Conservation (phyloP, 2,888 invertebrate species). For the Lasioglossum leucozonium region DNA sequence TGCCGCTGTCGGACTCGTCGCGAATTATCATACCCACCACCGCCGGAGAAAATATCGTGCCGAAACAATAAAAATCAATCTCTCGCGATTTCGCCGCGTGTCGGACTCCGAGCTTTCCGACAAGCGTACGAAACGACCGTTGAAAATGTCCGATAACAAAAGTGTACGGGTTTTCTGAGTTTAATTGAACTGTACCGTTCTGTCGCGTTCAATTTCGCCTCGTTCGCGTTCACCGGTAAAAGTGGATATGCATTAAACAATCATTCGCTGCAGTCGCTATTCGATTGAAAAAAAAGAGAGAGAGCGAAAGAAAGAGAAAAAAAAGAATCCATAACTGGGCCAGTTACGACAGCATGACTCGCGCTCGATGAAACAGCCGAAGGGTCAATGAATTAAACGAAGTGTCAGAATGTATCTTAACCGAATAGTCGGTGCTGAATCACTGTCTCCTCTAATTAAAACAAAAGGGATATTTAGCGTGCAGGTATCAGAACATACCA, state of each 20-base stretch:
- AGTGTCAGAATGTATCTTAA: not conserved
- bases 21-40: not conserved
- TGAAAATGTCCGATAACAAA: constrained; percentile 38
- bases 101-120: not conserved
- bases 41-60: not conserved
- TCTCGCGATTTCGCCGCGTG: not conserved
- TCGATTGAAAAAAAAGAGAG: not conserved
- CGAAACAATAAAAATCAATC: not conserved
- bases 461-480: not conserved
- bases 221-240: not conserved
- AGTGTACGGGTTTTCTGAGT: constrained; percentile 25
- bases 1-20: not conserved
- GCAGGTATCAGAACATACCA: too few relatives aligned
- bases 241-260: constrained; percentile 6
- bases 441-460: not conserved
- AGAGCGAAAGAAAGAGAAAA: not conserved
- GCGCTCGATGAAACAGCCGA: not conserved
- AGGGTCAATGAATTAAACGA: not conserved
- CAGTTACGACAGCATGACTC: not conserved
- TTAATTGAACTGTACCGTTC: constrained; percentile 32
- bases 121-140: not conserved
- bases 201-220: constrained; percentile 19
- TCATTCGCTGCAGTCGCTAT: not conserved
- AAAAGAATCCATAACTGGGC: not conserved
- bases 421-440: not conserved